Evolutionary conservation across 2,888 invertebrate genomes (phyloP).

Genomic region (Yponomeuta sedellus): DNA sequence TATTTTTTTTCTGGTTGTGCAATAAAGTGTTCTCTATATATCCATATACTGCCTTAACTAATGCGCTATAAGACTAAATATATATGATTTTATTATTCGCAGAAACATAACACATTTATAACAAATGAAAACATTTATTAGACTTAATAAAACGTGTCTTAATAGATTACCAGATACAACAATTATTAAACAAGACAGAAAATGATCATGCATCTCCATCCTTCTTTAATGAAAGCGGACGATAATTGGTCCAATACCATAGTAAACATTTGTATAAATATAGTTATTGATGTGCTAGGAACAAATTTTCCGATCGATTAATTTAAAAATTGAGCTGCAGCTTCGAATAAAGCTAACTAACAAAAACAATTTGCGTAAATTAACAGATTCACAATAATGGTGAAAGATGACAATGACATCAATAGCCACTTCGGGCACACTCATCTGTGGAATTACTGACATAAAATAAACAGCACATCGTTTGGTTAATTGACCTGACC

Average conservation of each 20-base stretch:
- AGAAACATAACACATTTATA: too few relatives aligned
- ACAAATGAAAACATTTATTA: too few relatives aligned
- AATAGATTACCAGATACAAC: too few relatives aligned
- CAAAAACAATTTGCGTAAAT: not conserved
- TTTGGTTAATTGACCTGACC: too few relatives aligned
- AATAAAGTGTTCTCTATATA: too few relatives aligned
- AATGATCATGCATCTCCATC: too few relatives aligned
- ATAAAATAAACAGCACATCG: not conserved
- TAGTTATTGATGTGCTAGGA: not conserved
- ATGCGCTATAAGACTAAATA: too few relatives aligned
- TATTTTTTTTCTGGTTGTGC: too few relatives aligned
- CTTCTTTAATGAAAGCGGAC: not conserved
- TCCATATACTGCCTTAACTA: too few relatives aligned
- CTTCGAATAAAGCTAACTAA: not conserved
- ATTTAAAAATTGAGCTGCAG: not conserved
- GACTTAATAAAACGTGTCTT: too few relatives aligned
- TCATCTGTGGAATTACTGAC: not conserved
- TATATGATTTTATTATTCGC: too few relatives aligned
- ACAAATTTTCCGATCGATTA: not conserved
- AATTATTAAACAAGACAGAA: too few relatives aligned
- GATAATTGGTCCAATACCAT: not conserved
- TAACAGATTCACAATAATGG: not conserved
- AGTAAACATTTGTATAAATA: not conserved
- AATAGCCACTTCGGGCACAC: not conserved
- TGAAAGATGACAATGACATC: constrained; percentile 1